Evolutionary conservation across 2,888 invertebrate genomes (phyloP).

Genomic region (Incurvaria masculella): DNA sequence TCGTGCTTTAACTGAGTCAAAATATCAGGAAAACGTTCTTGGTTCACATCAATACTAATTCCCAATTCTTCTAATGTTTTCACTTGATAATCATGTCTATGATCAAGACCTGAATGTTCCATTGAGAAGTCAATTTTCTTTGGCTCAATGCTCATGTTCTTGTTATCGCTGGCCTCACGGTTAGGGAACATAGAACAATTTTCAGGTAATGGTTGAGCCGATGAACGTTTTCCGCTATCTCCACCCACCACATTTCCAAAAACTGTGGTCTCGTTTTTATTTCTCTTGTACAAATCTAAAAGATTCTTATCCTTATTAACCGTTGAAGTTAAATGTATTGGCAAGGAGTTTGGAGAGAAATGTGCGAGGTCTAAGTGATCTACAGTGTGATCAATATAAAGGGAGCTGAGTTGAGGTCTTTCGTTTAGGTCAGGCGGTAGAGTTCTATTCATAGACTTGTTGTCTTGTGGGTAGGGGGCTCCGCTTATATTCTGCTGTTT

Average conservation of each 20-base stretch:
- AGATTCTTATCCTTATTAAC: constrained; percentile 28
- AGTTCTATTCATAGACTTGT: constrained; percentile 32
- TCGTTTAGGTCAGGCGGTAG: constrained; percentile 32
- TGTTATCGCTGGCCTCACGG: constrained; percentile 36
- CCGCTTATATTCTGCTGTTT: constrained; percentile 32
- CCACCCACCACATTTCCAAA: constrained; percentile 25
- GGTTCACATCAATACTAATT: constrained; percentile 40
- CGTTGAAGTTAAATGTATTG: constrained; percentile 40
- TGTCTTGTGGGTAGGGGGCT: constrained; percentile 22
- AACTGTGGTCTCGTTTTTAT: constrained; percentile 43
- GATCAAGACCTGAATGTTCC: constrained; percentile 30
- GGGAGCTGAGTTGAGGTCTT: constrained; percentile 36
- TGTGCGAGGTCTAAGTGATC: constrained; percentile 33
- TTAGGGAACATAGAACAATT: constrained; percentile 52
- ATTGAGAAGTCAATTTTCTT: constrained; percentile 47
- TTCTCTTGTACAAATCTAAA: constrained; percentile 35
- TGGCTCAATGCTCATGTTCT: constrained; percentile 39
- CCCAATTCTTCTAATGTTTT: constrained; percentile 54
- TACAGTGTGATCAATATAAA: constrained; percentile 29
- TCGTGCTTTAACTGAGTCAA: constrained; percentile 47
- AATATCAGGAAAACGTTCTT: constrained; percentile 45
- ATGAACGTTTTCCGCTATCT: constrained; percentile 26
- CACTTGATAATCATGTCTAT: constrained; percentile 37
- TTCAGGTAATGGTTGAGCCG: constrained; percentile 35
- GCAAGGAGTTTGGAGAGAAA: constrained; percentile 38